Base-by-base conservation (phyloP, 2,113 vertebrate genomes). In the Corapipo altera region DNA sequence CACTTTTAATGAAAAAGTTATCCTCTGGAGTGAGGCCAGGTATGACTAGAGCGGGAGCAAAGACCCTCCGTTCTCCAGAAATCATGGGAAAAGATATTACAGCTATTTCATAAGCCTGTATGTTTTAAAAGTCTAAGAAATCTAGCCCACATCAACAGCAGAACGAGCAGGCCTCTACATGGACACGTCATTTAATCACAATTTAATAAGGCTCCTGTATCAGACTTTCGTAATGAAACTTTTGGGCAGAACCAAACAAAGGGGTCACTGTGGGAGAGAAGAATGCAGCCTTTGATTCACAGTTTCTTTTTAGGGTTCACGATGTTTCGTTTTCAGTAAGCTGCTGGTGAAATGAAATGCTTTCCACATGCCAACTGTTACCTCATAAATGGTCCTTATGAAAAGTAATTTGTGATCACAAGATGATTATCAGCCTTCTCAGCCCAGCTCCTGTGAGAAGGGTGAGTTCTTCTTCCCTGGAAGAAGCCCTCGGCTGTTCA, bases 181-280 rank as follows among this genome's bases (percentile, higher is more conserved):
- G n/a, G 95, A 84, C 78, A 95, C 66, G 79, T 95, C 93, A 97
- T 94, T 94, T 93, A 95, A 96, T 93, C 92, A 93, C 94, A 90
- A 43, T 96, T 97, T 96, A 97, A 95, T 97, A 97, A 97, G 85
- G 87, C 85, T 96, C 95, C 95, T 96, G 92, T 95, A 94, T 96
- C 87, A 88, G 85, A 61, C 91, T 75, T 93, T 95, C 8, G 21
- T 96, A 96, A 97, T 87, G 91, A 95, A 97, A 90, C 85, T 94
- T 97, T 87, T 49, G 91, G 80, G 89, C 71, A 93, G 91, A 78
- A 59, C 83, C 94, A 91, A 95, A 97, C 96, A 97, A 95, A 97
- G 96, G 94, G 86, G 92, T 95, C 91, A 97, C 62, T 96, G 95
- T 96, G 71, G 95, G 83, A 94, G 92, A 96, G 88, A 97, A 97